A percentile compares a stretch with the other conserved stretches of the same genome.
phyloP scores from a whole-genome alignment of 1,140 invertebrate species.

The Manduca sexta region DNA sequence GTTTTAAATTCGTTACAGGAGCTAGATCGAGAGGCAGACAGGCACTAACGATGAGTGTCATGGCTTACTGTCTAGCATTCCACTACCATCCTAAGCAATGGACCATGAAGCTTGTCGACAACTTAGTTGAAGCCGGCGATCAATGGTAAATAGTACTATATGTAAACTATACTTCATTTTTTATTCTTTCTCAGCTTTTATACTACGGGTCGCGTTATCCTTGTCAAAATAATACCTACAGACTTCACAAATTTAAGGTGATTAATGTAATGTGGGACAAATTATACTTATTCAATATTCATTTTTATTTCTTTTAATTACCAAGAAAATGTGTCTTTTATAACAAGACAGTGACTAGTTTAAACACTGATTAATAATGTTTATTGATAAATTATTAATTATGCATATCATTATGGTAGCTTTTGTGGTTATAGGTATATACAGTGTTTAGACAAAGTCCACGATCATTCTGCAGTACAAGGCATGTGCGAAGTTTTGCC shows the following conservation, averaged over 20 bases:
- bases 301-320: no score
- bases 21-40: conserved; percentile 62
- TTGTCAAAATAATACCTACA: no score
- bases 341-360: no score
- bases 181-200: no score
- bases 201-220: no score
- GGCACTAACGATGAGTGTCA: conserved; percentile 71
- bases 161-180: no score
- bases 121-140: conserved; percentile 67
- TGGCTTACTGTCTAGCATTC: conserved; percentile 72
- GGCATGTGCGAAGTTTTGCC: conserved; percentile 66
- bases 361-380: no score
- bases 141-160: conserved; percentile 41
- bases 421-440: conserved; percentile 39
- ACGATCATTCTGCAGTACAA: conserved; percentile 55
- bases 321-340: no score
- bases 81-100: conserved; percentile 72
- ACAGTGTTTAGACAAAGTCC: conserved; percentile 58
- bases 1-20: conserved; percentile 23
- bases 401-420: no score
- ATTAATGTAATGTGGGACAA: no score
- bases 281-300: no score
- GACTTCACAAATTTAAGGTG: no score
- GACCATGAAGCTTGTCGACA: conserved; percentile 69
- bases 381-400: background rate